Evolutionary conservation across 1,140 invertebrate species (phyloP).

Genomic region (Sycophila sp.): DNA sequence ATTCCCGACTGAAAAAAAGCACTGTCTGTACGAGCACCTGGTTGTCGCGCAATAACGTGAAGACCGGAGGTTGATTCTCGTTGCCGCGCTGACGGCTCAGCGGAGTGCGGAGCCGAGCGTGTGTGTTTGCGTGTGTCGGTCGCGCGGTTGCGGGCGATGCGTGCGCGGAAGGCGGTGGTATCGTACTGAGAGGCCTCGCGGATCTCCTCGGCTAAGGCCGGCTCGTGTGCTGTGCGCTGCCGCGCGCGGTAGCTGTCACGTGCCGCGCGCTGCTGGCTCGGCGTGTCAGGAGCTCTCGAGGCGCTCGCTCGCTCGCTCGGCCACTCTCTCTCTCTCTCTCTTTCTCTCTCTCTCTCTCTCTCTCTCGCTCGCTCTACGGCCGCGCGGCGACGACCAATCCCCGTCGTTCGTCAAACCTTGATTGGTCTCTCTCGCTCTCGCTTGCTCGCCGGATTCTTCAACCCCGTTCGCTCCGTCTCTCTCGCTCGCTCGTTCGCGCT

Average conservation of each 20-base stretch:
- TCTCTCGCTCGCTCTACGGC: constrained; percentile 42
- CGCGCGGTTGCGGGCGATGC: constrained; percentile 50
- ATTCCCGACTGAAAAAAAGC: too few relatives aligned
- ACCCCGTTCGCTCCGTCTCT: constrained; percentile 60
- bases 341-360: neutral
- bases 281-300: constrained; percentile 46
- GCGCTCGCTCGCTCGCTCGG: neutral
- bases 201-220: constrained; percentile 29
- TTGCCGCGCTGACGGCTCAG: too few relatives aligned
- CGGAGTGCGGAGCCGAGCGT: neutral
- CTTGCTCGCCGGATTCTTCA: constrained; percentile 64
- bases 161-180: constrained; percentile 65
- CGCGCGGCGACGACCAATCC: constrained; percentile 65
- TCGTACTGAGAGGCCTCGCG: constrained; percentile 64
- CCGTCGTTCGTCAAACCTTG: constrained; percentile 71
- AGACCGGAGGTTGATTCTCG: too few relatives aligned
- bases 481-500: constrained; percentile 56
- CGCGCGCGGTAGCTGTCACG: constrained; percentile 66
- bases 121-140: constrained; percentile 38
- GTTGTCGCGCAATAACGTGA: too few relatives aligned
- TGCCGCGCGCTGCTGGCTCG: constrained; percentile 53
- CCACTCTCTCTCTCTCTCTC: neutral
- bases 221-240: constrained; percentile 34
- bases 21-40: too few relatives aligned
- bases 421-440: constrained; percentile 66